Percentiles rank a stretch among this genome's conserved stretches.
Conservation (phyloP, 2,797 vertebrate species). For the Parotocinclus haroldoi region DNA sequence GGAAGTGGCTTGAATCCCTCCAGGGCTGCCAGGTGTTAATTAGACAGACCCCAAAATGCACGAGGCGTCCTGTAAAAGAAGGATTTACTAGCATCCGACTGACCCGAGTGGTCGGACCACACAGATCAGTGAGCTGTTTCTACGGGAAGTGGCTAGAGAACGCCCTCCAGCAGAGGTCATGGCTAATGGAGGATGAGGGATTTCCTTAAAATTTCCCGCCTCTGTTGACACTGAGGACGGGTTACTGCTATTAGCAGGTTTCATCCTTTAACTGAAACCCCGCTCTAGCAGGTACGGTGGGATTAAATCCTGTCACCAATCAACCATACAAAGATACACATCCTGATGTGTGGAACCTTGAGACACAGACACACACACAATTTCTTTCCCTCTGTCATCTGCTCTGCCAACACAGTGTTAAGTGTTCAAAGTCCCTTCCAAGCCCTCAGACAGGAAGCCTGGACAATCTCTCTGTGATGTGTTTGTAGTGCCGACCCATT, state of each 20-base stretch:
- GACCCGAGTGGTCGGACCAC: neutral
- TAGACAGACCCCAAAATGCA: conserved; percentile 33
- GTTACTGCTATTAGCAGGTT: neutral
- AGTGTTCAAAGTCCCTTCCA: neutral
- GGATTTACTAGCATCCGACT: conserved; percentile 9
- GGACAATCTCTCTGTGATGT: neutral
- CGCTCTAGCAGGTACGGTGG: neutral
- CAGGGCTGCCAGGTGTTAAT: conserved; percentile 28
- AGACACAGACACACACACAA: conserved; percentile 8
- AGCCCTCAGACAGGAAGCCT: conserved; percentile 26
- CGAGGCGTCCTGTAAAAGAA: conserved; percentile 25
- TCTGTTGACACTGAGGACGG: too few relatives aligned
- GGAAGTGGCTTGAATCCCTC: conserved; percentile 29
- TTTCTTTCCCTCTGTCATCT: neutral
- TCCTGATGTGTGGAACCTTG: neutral
- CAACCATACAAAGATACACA: too few relatives aligned
- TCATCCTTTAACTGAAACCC: neutral
- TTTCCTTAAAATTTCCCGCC: conserved; percentile 33
- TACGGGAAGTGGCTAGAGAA: conserved; percentile 23
- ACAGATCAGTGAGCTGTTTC: neutral
- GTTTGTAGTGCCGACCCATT: neutral
- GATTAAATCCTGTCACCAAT: too few relatives aligned
- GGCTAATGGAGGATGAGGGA: conserved; percentile 34
- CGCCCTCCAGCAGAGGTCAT: conserved; percentile 35
- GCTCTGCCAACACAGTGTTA: neutral